Evolutionary conservation across 2,888 invertebrate genomes (phyloP), one percentile per base, ranked within the genome.

Genomic region (Aproaerema taeniolella): DNA sequence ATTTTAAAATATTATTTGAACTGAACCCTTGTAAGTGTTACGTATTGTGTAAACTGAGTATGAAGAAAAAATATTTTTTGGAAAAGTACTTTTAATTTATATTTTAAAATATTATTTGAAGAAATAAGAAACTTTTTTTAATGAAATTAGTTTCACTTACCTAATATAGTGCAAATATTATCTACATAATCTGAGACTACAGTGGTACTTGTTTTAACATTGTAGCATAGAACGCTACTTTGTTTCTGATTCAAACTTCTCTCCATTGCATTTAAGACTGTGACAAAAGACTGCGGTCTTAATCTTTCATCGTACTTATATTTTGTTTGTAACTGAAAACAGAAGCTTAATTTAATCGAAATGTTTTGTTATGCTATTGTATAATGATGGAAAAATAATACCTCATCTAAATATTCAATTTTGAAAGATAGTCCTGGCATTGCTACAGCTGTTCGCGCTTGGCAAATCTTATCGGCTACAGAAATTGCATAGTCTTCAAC

Each of bases 221-320:
- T 55, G 37, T 50, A 61, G 0, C 61, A 52, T 9, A 57, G 12
- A 39, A 67, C 58, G 40, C 61, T 68, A 15, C 48, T 53, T 32
- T 64, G 53, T 42, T 67, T 67, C 16, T 64, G 54, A 52, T 63
- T 67, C 31, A 72, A 50, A 46, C 68, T 63, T 1, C 44, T 58
- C 50, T 73, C 73, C 32, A 72, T 46, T 17, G 64, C 53, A 31
- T 53, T 67, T 39, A 74, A 64, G 20, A 64, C 46, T 14, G 56
- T 50, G 33, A 55, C 45, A 39, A 67, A 32, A 14, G 53, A 43
- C 45, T 58, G 61, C 10, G 57, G 50, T 38, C 46, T 42, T 13
- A 50, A 33, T 42, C 41, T 47, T 43, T 13, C 49, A 34, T 42
- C 42, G 39, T 33, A 2, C n/a, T 15, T 2, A 10, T 16, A 2